Evolutionary conservation across 53 echinoderm and acorn worm species (phyloP).

Genomic region (Patiria pectinifera): DNA sequence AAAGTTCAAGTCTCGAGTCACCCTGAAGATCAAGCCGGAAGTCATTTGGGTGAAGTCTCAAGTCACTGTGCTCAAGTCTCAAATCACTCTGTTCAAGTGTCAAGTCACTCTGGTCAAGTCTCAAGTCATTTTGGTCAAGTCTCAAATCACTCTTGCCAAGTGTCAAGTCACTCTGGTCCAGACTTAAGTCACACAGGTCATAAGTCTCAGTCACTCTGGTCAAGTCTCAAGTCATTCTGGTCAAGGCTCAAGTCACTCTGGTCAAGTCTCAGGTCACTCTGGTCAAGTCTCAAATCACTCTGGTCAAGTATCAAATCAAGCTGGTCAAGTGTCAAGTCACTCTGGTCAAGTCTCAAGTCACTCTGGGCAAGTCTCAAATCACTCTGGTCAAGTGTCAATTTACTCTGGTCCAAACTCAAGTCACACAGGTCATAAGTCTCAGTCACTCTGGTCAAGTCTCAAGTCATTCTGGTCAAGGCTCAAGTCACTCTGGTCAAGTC

Average conservation of each 20-base stretch:
- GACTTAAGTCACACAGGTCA: no score
- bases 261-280: no score
- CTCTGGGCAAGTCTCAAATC: no score
- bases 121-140: neutral
- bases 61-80: neutral
- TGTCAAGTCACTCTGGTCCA: neutral
- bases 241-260: no score
- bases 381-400: no score
- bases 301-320: no score
- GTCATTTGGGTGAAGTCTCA: neutral
- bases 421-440: neutral
- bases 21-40: neutral
- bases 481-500: no score
- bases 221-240: no score
- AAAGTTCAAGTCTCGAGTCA: neutral
- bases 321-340: no score
- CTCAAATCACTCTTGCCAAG: neutral
- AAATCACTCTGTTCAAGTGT: neutral
- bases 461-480: neutral
- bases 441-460: neutral
- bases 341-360: no score
- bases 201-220: no score
- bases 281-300: no score
- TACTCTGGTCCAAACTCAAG: neutral
- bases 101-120: neutral